Percentiles rank a stretch among this genome's conserved stretches.
These are phyloP conservation scores for Griposia aprilina DNA, from an alignment of 2,888 invertebrate species.

Conservation along the genomic window DNA sequence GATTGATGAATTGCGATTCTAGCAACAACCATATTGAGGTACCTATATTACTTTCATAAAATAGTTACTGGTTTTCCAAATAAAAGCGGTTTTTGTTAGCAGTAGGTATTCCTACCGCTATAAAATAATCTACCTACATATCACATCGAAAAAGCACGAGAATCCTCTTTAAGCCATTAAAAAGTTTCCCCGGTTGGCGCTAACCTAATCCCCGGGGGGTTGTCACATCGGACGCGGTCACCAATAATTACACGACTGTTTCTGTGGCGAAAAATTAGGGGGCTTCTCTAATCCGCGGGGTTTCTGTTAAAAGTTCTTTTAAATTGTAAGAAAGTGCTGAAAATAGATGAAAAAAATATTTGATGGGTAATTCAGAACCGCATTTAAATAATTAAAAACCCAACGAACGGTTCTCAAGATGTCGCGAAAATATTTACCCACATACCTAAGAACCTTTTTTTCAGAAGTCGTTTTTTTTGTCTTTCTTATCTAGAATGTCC, in stretches of 20 bases:
- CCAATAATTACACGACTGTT: constrained; percentile 22
- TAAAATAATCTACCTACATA: constrained; percentile 23
- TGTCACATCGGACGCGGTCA: constrained; percentile 42
- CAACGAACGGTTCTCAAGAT: not conserved
- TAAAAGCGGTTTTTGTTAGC: too few species aligned
- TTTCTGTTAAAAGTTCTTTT: not conserved
- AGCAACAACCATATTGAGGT: too few species aligned
- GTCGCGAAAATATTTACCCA: not conserved
- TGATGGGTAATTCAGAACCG: not conserved
- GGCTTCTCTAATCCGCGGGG: not conserved
- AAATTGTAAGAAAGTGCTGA: not conserved
- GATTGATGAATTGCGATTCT: not conserved
- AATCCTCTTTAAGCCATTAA: constrained; percentile 62
- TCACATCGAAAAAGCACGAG: constrained; percentile 3
- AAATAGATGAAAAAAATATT: not conserved
- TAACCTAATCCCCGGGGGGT: constrained; percentile 52
- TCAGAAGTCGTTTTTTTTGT: not conserved
- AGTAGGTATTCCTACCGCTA: not conserved
- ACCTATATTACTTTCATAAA: constrained; percentile 2
- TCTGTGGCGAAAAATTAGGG: not conserved
- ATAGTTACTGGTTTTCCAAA: not conserved
- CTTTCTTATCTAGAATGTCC: not conserved
- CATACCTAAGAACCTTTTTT: not conserved
- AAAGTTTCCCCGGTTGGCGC: constrained; percentile 58
- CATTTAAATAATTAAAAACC: not conserved